Evolutionary conservation across 2,113 vertebrate genomes (phyloP).

Genomic region (Chloropsis hardwickii): DNA sequence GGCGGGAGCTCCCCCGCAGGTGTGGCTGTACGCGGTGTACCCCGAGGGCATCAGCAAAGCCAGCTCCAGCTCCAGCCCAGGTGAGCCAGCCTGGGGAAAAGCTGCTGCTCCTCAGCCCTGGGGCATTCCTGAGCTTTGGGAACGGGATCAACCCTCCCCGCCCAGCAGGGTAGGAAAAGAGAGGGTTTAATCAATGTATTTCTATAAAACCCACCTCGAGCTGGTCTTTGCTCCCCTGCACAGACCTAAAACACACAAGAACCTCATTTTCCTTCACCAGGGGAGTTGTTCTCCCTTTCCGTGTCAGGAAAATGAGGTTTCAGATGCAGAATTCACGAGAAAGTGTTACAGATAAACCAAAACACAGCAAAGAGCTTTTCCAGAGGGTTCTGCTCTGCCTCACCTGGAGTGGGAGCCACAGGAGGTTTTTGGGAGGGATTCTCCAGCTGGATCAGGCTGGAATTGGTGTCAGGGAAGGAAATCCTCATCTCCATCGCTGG

Average conservation of each 20-base stretch:
- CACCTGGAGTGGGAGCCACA: accelerated
- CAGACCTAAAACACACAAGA: accelerated
- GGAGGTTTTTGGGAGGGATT: accelerated
- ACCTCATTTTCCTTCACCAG: accelerated
- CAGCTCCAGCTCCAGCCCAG: background rate
- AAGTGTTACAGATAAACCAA: accelerated
- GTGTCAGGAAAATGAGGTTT: accelerated
- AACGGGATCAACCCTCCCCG: accelerated
- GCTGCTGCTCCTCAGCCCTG: background rate
- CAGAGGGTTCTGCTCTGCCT: background rate
- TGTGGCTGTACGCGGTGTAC: slow-evolving; percentile 34
- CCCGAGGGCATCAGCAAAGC: background rate
- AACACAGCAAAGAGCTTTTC: accelerated
- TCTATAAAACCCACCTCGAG: accelerated
- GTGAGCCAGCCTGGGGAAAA: background rate
- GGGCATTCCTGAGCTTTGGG: accelerated
- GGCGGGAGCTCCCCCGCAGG: background rate
- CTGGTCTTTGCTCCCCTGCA: background rate
- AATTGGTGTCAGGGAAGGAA: accelerated
- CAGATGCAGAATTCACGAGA: accelerated
- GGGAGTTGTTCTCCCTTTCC: accelerated
- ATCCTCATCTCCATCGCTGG: accelerated
- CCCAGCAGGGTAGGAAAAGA: accelerated
- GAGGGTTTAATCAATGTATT: accelerated
- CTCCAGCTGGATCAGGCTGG: background rate